phyloP scores from a whole-genome alignment of 2,797 vertebrate genomes.

The Argyrosomus regius region DNA sequence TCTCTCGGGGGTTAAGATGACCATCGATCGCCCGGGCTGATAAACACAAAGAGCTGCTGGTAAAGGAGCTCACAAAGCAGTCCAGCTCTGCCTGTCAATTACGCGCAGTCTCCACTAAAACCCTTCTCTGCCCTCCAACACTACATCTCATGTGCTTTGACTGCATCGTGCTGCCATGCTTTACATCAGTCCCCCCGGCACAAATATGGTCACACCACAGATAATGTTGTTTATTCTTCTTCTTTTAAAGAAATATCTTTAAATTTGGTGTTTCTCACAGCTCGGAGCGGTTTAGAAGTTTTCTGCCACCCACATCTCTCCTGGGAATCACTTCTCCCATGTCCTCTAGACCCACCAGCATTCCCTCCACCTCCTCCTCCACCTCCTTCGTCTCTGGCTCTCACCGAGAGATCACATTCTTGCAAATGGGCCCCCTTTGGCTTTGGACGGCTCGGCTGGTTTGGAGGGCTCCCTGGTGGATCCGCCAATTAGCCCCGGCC shows the following conservation, averaged over 20 bases:
- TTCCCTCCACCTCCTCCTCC: conserved; percentile 22
- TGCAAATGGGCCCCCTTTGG: conserved; percentile 70
- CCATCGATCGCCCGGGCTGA: conserved; percentile 81
- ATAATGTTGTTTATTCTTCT: conserved; percentile 46
- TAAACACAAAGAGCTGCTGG: conserved; percentile 76
- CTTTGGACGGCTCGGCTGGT: conserved; percentile 42
- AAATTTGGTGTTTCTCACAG: conserved; percentile 43
- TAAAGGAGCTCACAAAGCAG: conserved; percentile 70
- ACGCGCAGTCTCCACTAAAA: conserved; percentile 59
- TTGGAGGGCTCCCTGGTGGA: conserved; percentile 81
- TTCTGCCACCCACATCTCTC: conserved; percentile 63
- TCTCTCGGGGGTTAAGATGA: conserved; percentile 72
- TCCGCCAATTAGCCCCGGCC: conserved; percentile 82
- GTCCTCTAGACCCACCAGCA: conserved; percentile 59
- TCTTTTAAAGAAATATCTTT: conserved; percentile 30
- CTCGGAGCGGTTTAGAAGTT: conserved; percentile 62
- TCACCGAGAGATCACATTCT: conserved; percentile 71
- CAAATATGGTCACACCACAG: conserved; percentile 23
- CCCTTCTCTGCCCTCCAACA: conserved; percentile 41
- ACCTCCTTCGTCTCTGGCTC: conserved; percentile 39
- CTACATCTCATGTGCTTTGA: conserved; percentile 37
- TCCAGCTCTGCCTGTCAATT: conserved; percentile 79
- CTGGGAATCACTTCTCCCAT: conserved; percentile 57
- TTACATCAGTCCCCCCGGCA: conserved; percentile 27
- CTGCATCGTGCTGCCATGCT: conserved; percentile 25